phyloP scores from a whole-genome alignment of 1,140 invertebrate species.

The Thaumetopoea pityocampa region DNA sequence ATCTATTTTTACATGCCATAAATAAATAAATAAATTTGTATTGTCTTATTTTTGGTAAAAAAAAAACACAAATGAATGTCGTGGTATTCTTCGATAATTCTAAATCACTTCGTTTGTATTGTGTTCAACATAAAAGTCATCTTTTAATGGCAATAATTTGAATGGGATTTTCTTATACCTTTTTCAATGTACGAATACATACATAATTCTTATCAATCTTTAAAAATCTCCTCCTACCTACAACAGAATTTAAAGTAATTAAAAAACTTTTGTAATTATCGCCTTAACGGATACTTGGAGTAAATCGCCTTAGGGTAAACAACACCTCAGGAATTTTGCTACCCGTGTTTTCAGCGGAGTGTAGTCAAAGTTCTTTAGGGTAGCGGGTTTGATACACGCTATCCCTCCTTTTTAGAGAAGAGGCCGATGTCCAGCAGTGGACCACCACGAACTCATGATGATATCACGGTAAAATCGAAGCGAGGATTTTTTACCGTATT shows the following conservation, averaged over 20 bases:
- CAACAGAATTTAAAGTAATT: constrained; percentile 72
- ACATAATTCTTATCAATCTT: constrained; percentile 37
- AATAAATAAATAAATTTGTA: too few species aligned
- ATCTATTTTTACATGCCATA: too few species aligned
- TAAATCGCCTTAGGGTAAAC: constrained; percentile 73
- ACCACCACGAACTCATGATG: too few species aligned
- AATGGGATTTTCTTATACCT: neutral
- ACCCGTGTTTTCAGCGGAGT: constrained; percentile 30
- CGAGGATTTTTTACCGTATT: too few species aligned
- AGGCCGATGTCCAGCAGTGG: too few species aligned
- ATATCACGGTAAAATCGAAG: too few species aligned
- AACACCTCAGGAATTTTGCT: constrained; percentile 66
- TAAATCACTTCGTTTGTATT: too few species aligned
- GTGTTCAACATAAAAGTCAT: constrained; percentile 7
- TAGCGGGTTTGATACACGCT: neutral
- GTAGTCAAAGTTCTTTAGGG: constrained; percentile 17
- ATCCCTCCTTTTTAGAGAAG: too few species aligned
- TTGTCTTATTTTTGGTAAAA: too few species aligned
- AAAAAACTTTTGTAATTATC: constrained; percentile 75
- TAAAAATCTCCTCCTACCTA: constrained; percentile 63
- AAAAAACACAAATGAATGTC: too few species aligned
- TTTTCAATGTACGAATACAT: constrained; percentile 9
- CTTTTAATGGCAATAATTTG: constrained; percentile 1
- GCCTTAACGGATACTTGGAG: constrained; percentile 71
- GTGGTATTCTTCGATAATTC: too few species aligned